Base-by-base conservation (phyloP, 2,888 invertebrate species). In the Adelphocoris suturalis region DNA sequence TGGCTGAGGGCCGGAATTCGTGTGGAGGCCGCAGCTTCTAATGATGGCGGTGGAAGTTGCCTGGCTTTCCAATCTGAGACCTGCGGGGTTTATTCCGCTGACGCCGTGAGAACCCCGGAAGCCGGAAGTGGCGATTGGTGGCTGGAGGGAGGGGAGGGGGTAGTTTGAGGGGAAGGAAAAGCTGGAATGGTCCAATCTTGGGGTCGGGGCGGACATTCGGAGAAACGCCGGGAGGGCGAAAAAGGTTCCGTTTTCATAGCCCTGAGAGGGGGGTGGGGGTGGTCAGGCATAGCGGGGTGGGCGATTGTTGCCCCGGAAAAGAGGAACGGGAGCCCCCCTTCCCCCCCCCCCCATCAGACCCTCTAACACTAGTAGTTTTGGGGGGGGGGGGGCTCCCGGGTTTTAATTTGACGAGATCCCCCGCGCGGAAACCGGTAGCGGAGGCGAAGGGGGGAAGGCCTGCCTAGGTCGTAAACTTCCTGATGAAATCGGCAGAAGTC, bases 401-500 rank as follows among this genome's bases (percentile, higher is more conserved):
- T 14, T 52, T 52, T 52, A 52, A n/a, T 57, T 37, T 37, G 37
- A 37, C 37, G 37, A 37, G 81, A 46, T 81, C 81, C 27, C 75
- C 23, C 23, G 28, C 12, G 75, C 23, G 75, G 19, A 11, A 1
- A 27, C 52, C 23, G 82, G 52, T 47, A 0, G 46, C 23, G 52
- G 82, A 48, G 23, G 52, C 23, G 52, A 48, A 52, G 5, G 16
- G 19, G 23, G 48, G 48, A 48, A 82, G 82, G 82, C 16, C 78
- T 78, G 78, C 46, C n/a, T 46, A 78, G 82, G 52, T 82, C 82
- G 52, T 82, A 82, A 82, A 82, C 82, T 55, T 82, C 82, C 82
- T 82, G 82, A 82, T 82, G 82, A 82, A 82, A 82, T 82, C 82
- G 82, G 55, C 82, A 37, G 27, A 48, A 82, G 82, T 78, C 37